Evolutionary conservation across 2,797 vertebrate genomes (phyloP).

Genomic region (Muscicapa comitata): DNA sequence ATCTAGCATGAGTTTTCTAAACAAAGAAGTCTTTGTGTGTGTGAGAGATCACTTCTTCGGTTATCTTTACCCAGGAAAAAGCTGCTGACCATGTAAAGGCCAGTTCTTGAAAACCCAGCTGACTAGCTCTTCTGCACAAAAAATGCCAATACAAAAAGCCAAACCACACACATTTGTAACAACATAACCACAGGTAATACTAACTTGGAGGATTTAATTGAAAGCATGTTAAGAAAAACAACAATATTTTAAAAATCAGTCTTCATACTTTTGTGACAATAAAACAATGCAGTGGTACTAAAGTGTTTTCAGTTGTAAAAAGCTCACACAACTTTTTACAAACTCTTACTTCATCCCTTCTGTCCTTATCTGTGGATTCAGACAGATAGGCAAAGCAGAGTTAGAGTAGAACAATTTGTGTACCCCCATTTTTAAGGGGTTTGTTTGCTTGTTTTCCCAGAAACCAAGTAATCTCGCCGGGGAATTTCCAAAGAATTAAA

Average conservation of each 20-base stretch:
- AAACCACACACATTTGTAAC: not conserved
- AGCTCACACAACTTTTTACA: not conserved
- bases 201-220: not conserved
- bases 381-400: not conserved
- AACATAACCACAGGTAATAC: not conserved
- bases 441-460: not conserved
- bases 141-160: not conserved
- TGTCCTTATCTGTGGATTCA: not conserved
- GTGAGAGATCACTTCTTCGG: not conserved
- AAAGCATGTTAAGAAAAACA: not conserved
- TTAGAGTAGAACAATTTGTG: not conserved
- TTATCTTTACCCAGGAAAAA: not conserved
- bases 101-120: not conserved
- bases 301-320: not conserved
- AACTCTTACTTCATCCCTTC: not conserved
- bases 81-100: not conserved
- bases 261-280: not conserved
- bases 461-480: not conserved
- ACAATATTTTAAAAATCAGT: not conserved
- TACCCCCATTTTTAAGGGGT: not conserved
- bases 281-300: fast-evolving
- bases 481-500: not conserved
- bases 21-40: not conserved
- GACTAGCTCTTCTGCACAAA: not conserved
- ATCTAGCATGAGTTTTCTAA: not conserved